Evolutionary conservation across 2,888 invertebrate species (phyloP).

Genomic region (Luperina nickerlii): DNA sequence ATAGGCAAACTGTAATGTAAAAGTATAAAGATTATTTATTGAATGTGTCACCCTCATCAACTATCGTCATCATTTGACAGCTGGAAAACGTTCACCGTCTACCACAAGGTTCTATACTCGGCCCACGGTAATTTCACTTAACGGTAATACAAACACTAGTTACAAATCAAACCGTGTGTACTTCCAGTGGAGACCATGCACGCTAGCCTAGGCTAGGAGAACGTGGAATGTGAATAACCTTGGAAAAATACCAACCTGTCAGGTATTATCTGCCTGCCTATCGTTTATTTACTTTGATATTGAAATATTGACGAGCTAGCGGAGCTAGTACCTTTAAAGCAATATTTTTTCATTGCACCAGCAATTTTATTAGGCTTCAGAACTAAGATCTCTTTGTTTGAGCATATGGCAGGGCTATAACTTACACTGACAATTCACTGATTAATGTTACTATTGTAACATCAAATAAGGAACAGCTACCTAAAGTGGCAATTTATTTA

Average conservation of each 20-base stretch:
- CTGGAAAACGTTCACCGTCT: constrained; percentile 1
- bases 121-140: constrained; percentile 20
- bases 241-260: constrained; percentile 65
- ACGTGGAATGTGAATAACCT: constrained; percentile 82
- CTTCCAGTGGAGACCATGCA: constrained; percentile 71
- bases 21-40: constrained; percentile 9
- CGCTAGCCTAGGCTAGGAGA: constrained; percentile 76
- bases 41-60: constrained; percentile 7
- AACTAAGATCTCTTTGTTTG: constrained; percentile 46
- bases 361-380: constrained; percentile 32
- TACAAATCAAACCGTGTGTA: constrained; percentile 43
- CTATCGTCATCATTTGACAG: neutral
- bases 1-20: constrained; percentile 19
- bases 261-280: constrained; percentile 39
- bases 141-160: constrained; percentile 29
- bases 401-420: constrained; percentile 27
- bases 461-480: constrained; percentile 45
- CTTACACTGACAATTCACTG: constrained; percentile 40
- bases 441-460: constrained; percentile 58
- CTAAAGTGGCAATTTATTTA: constrained; percentile 31
- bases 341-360: constrained; percentile 35
- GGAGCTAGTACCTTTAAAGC: constrained; percentile 7
- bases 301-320: constrained; percentile 46
- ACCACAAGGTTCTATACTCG: constrained; percentile 22
- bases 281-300: constrained; percentile 53